Evolutionary conservation across 2,797 vertebrate genomes (phyloP).

Genomic region (Parambassis ranga): DNA sequence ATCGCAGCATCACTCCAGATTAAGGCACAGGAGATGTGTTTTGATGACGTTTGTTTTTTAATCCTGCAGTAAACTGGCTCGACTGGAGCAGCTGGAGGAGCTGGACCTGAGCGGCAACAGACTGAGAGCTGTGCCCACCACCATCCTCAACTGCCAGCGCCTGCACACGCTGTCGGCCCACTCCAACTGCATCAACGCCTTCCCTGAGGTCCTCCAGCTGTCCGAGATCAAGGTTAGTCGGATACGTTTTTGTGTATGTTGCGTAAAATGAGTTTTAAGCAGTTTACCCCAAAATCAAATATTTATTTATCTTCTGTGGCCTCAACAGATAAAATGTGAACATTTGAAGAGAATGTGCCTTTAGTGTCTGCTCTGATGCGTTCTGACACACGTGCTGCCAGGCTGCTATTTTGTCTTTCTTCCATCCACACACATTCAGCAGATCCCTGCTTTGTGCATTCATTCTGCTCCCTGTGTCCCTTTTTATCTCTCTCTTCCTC

Average conservation of each 20-base stretch:
- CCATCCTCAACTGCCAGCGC: constrained; percentile 90
- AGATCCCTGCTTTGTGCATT: too few relatives aligned
- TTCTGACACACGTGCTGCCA: too few relatives aligned
- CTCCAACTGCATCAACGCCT: constrained; percentile 93
- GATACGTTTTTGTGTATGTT: too few relatives aligned
- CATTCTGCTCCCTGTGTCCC: background rate
- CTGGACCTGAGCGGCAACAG: constrained; percentile 95
- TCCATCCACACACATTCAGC: too few relatives aligned
- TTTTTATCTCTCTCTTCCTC: background rate
- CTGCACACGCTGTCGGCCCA: constrained; percentile 94
- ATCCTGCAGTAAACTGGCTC: constrained; percentile 92
- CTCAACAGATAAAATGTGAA: too few relatives aligned
- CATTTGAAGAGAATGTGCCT: too few relatives aligned
- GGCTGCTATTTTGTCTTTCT: too few relatives aligned
- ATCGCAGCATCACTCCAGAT: background rate
- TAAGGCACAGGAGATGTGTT: background rate
- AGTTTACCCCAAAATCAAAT: too few relatives aligned
- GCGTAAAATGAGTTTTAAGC: too few relatives aligned
- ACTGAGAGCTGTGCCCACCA: constrained; percentile 92
- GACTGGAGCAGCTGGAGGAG: constrained; percentile 94
- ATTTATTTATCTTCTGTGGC: too few relatives aligned
- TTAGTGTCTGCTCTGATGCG: too few relatives aligned
- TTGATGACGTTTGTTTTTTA: background rate
- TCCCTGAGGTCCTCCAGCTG: constrained; percentile 96
- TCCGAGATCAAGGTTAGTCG: constrained; percentile 90